Percentiles rank a stretch among this genome's conserved stretches.
Evolutionary conservation across 1,140 invertebrate genomes (phyloP).

Genomic region (Monomorium pharaonis): DNA sequence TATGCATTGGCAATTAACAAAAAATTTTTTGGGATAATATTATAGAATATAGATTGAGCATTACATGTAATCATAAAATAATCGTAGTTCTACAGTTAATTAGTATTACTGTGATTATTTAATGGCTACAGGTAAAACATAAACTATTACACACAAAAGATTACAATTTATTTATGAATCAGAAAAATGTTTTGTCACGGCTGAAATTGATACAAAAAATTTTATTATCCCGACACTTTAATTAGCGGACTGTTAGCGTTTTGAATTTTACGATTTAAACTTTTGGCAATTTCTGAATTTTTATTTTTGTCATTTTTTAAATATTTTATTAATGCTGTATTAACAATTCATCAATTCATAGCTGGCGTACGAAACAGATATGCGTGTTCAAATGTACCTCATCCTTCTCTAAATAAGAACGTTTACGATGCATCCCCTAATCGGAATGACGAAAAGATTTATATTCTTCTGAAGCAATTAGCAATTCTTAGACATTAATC

Average conservation of each 20-base stretch:
- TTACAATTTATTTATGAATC: neutral
- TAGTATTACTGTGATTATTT: neutral
- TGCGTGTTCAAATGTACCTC: slow-evolving; percentile 9
- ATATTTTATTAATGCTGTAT: neutral
- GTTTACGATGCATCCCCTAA: neutral
- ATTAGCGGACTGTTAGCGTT: neutral
- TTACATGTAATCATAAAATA: neutral
- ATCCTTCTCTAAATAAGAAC: neutral
- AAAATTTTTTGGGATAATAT: neutral
- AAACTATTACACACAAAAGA: neutral
- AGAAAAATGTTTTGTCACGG: neutral
- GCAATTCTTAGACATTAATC: neutral
- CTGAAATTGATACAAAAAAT: neutral
- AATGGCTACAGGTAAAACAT: neutral
- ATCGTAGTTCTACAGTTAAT: neutral
- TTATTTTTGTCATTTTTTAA: neutral
- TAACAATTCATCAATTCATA: neutral
- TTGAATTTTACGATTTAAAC: neutral
- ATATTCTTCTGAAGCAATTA: slow-evolving; percentile 3
- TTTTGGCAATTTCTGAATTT: neutral
- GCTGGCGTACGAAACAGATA: neutral
- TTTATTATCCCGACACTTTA: neutral
- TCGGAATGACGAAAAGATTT: slow-evolving; percentile 12
- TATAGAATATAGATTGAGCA: neutral
- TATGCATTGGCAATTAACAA: slow-evolving; percentile 27